Evolutionary conservation across 2,888 invertebrate species (phyloP), one percentile per base, ranked within the genome.

Genomic region (Lasioglossum leucozonium): DNA sequence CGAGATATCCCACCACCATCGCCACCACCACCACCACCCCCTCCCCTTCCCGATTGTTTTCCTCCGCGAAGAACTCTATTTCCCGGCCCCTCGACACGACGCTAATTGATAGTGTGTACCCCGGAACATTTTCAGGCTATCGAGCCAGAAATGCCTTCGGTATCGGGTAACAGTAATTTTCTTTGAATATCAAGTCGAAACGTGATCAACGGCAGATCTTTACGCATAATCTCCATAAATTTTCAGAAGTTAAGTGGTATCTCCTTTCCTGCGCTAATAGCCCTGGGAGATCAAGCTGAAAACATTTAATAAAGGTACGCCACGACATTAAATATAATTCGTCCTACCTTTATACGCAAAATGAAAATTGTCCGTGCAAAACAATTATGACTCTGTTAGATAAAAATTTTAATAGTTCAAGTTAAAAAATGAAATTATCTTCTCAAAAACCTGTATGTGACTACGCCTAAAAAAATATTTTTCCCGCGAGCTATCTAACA

Each of bases 1-100:
- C 84, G 83, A 83, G 78, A 83, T 72, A 72, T 73, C 18, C 74
- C 51, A 69, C 78, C 34, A 34, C 34, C 34, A 34, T 77, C 51
- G 0, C 47, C 47, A 18, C 51, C 58, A 74, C 22, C 2, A 34
- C 82, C 51, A 0, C 47, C 47, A 18, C 51, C 58, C 74, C 22
- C 2, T 0, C 26, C 58, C 30, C 69, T 40, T 62, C 30, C 34
- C 51, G 76, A 47, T 74, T 77, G 73, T 62, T 82, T 67, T 62
- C 71, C 69, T 65, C 72, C n/a, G 47, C 71, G 40, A 47, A n/a
- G 30, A 37, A 62, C 73, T 71, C 42, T 67, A 67, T 67, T 69
- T 58, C 40, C 71, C 69, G 34, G n/a, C 40, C 47, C 58, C 58
- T 72, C 62, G 47, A 65, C 34, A 13, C 83, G 73, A 72, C 73